Evolutionary conservation across 1,140 invertebrate genomes (phyloP).

Genomic region (Metopolophium dirhodum): DNA sequence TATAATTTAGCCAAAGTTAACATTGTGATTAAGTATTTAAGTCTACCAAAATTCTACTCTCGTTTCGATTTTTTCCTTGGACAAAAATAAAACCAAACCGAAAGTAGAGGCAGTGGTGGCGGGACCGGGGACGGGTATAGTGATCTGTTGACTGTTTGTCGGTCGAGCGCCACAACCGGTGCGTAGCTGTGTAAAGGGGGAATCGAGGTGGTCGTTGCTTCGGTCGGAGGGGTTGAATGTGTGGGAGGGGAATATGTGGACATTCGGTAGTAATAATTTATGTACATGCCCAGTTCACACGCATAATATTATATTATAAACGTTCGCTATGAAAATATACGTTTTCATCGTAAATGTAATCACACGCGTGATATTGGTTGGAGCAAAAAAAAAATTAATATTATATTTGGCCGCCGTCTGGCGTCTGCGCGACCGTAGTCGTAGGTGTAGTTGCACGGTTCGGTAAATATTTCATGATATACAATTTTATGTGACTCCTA

Average conservation of each 20-base stretch:
- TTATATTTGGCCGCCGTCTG: neutral
- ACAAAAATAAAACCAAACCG: neutral
- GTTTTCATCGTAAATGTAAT: neutral
- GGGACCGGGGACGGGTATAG: neutral
- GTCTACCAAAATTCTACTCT: neutral
- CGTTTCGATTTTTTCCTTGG: too few relatives aligned
- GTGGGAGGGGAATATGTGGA: neutral
- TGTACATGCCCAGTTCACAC: neutral
- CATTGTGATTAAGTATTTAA: neutral
- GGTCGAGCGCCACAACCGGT: constrained; percentile 5
- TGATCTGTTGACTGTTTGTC: neutral
- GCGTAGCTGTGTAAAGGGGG: too few relatives aligned
- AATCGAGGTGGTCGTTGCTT: neutral
- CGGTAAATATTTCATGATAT: neutral
- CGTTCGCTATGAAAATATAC: neutral
- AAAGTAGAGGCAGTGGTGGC: neutral
- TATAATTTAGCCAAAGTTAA: neutral
- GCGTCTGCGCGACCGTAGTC: neutral
- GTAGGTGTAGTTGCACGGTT: neutral
- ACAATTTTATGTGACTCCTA: neutral
- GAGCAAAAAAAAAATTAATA: neutral
- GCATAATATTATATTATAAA: neutral
- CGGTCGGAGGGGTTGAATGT: neutral
- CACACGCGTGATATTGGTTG: neutral
- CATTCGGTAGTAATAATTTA: neutral